Conservation (phyloP, 2,888 invertebrate species). For the Xylophagus ater region DNA sequence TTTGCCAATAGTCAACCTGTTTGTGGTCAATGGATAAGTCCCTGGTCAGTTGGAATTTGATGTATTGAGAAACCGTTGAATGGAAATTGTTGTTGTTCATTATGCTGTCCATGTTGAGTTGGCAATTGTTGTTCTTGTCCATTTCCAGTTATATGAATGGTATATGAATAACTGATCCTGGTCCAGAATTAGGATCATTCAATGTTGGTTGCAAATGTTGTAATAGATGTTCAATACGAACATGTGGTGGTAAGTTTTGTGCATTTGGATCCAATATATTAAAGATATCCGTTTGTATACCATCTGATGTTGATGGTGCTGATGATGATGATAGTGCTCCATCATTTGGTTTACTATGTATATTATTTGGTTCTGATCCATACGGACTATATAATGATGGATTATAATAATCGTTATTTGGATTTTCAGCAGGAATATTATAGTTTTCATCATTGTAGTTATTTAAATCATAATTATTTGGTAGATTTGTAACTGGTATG, state of each 20-base stretch:
- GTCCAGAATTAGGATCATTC: constrained; percentile 21
- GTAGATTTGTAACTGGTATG: constrained; percentile 21
- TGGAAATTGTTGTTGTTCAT: constrained; percentile 13
- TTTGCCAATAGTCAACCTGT: constrained; percentile 33
- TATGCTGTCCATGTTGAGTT: neutral
- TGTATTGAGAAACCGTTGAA: constrained; percentile 20
- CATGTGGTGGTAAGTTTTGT: constrained; percentile 30
- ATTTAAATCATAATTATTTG: constrained; percentile 14
- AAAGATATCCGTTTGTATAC: constrained; percentile 32
- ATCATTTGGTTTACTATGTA: constrained; percentile 7
- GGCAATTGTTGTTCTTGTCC: constrained; percentile 15
- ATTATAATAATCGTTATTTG: no score
- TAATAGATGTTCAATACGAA: constrained; percentile 44
- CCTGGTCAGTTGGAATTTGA: constrained; percentile 21
- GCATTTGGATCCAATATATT: constrained; percentile 33
- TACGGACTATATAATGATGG: constrained; percentile 33
- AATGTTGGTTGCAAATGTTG: constrained; percentile 46
- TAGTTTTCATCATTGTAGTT: constrained; percentile 7
- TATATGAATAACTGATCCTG: constrained; percentile 19
- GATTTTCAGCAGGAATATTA: no score
- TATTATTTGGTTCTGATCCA: constrained; percentile 22
- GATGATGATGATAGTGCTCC: no score
- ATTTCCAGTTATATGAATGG: constrained; percentile 19
- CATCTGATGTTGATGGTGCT: no score
- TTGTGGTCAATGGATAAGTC: constrained; percentile 23